Conservation (phyloP, 1,140 invertebrate species). For the Calliopsis andreniformis region DNA sequence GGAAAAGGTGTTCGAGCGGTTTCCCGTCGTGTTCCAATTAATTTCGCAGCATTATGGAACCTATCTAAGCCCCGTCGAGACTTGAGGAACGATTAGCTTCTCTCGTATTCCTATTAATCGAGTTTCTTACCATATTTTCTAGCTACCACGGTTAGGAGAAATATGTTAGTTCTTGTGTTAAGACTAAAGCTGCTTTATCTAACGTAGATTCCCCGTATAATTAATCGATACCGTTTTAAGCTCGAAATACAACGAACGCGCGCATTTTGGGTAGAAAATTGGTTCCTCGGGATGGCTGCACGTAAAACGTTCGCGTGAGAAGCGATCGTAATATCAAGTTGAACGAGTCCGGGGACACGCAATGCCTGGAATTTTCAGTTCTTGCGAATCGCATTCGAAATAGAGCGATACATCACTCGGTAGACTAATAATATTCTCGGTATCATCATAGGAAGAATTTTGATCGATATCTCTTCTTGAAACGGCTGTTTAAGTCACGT, state of each 20-base stretch:
- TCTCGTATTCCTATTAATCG: neutral
- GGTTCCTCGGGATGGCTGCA: conserved; percentile 37
- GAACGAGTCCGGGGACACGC: conserved; percentile 66
- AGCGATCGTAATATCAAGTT: conserved; percentile 61
- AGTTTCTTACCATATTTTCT: too few species aligned
- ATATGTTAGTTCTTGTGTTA: too few species aligned
- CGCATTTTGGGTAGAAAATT: conserved; percentile 47
- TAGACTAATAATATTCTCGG: conserved; percentile 2
- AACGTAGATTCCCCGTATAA: neutral
- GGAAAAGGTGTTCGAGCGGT: conserved; percentile 2
- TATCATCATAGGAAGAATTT: neutral
- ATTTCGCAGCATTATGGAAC: conserved; percentile 10
- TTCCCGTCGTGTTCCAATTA: conserved; percentile 7
- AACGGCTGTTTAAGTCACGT: neutral
- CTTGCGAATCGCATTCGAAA: conserved; percentile 16
- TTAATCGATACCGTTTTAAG: conserved; percentile 26
- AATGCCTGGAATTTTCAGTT: conserved; percentile 57
- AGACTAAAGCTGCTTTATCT: neutral
- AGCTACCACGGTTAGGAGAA: too few species aligned
- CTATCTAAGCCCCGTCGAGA: conserved; percentile 1
- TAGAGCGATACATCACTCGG: conserved; percentile 9
- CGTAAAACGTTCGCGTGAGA: conserved; percentile 57
- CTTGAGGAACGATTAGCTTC: neutral
- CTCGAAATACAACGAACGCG: conserved; percentile 34
- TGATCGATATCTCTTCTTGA: too few species aligned